Evolutionary conservation across 2,888 invertebrate species (phyloP), one percentile per base, ranked within the genome.

Genomic region (Euspilapteryx auroguttella): DNA sequence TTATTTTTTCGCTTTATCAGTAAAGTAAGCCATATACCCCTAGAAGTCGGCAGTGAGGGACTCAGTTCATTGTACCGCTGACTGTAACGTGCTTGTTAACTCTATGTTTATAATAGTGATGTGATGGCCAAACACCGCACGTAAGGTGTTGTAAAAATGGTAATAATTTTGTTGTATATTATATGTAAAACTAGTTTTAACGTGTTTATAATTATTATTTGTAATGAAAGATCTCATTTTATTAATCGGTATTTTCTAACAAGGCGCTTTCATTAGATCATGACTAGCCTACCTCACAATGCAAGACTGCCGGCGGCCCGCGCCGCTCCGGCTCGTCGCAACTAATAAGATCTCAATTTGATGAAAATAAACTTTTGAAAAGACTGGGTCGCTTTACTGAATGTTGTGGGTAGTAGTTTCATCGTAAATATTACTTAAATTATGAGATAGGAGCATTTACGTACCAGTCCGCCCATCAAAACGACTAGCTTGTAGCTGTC

Each of bases 231-330:
- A 75, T 75, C 75, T 75, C 75, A 75, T 75, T 73, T 73, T 69
- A 75, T 71, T 75, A 75, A 73, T 75, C 75, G 75, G 75, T 75
- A 75, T 73, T 75, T 71, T 69, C 63, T 75, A 73, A 75, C 75
- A 73, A 73, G 75, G 73, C 73, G 73, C 71, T 73, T 65, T 73
- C 73, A 71, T 73, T 69, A 68, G 62, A 71, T 69, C 75, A 73
- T 75, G 75, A 75, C 73, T 73, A 66, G 75, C 75, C 73, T 75
- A 75, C 75, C 75, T 75, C 75, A 75, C 69, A 69, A 65, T 61
- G 55, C 57, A 57, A 54, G 71, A 62, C 66, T 56, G 47, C 52
- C 40, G 54, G 41, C 46, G 7, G 9, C n/a, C 2, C 41, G 34
- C 30, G 34, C 35, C 28, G 22, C 32, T 43, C 43, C 44, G 42